Conservation (phyloP, 2,888 invertebrate genomes). For the Cheilosia pagana region DNA sequence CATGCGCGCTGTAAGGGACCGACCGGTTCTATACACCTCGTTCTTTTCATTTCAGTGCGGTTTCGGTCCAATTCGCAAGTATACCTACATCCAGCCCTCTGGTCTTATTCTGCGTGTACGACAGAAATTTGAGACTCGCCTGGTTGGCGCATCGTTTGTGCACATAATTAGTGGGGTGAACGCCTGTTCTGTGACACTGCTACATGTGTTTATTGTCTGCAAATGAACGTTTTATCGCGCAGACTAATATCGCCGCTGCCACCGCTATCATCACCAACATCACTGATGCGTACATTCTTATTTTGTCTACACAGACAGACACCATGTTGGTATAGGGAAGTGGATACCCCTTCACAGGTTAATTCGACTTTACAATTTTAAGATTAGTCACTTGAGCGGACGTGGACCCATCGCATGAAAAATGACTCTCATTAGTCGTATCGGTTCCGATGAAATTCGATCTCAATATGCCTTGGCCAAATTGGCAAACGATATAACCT, state of each 20-base stretch:
- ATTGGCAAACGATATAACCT: constrained; percentile 59
- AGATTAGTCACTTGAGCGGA: constrained; percentile 59
- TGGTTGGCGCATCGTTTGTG: constrained; percentile 63
- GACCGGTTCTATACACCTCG: constrained; percentile 2
- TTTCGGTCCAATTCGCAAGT: constrained; percentile 54
- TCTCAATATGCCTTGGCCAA: constrained; percentile 29
- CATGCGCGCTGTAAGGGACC: not conserved
- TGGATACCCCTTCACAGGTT: constrained; percentile 49
- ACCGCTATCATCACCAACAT: constrained; percentile 58
- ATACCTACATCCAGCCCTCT: not conserved
- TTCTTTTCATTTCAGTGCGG: constrained; percentile 13
- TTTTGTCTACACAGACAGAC: not conserved
- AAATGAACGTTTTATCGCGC: constrained; percentile 69
- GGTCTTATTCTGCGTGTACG: constrained; percentile 16
- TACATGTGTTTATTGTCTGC: constrained; percentile 75
- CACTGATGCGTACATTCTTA: constrained; percentile 30
- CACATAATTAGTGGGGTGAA: constrained; percentile 73
- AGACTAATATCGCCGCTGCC: constrained; percentile 44
- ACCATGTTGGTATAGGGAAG: not conserved
- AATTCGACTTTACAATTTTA: constrained; percentile 58
- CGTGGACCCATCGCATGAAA: constrained; percentile 19
- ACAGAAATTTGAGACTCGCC: constrained; percentile 47
- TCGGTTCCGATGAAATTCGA: constrained; percentile 44
- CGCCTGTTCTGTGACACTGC: constrained; percentile 69
- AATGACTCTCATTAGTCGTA: constrained; percentile 59